Conservation (phyloP, 2,888 invertebrate species). For the Mythimna albipuncta region DNA sequence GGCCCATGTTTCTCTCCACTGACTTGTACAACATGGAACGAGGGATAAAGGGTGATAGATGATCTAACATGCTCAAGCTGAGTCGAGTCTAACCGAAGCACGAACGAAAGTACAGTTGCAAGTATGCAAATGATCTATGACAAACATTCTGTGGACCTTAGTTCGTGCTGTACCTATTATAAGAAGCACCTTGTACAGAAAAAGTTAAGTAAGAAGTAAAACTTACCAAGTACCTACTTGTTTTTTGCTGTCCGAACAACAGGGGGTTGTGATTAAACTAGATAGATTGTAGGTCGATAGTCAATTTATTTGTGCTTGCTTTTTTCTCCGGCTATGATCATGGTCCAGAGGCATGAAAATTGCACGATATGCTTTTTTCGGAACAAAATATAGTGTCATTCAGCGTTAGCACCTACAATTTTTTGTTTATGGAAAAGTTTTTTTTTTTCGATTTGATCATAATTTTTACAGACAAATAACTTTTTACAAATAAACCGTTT, state of each 20-base stretch:
- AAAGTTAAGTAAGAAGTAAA: background rate
- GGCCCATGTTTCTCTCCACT: conserved; percentile 42
- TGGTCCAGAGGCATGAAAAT: too few species aligned
- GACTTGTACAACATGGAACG: conserved; percentile 39
- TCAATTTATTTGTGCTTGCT: too few species aligned
- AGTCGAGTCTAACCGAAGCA: background rate
- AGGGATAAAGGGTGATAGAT: conserved; percentile 36
- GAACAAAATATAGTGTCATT: too few species aligned
- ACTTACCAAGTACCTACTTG: too few species aligned
- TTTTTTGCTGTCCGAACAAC: background rate
- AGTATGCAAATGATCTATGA: background rate
- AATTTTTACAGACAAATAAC: too few species aligned
- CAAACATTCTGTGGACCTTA: background rate
- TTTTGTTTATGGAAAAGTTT: too few species aligned
- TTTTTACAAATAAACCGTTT: too few species aligned
- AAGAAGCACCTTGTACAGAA: background rate
- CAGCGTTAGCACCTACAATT: too few species aligned
- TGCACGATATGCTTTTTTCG: too few species aligned
- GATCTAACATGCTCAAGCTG: conserved; percentile 1
- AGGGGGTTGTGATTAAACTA: background rate
- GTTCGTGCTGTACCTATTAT: background rate
- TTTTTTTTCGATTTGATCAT: too few species aligned
- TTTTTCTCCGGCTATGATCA: too few species aligned
- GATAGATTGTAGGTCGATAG: too few species aligned
- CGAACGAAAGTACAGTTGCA: conserved; percentile 3